Conservation (phyloP, 2,113 vertebrate genomes). For the Atractosteus spatula region DNA sequence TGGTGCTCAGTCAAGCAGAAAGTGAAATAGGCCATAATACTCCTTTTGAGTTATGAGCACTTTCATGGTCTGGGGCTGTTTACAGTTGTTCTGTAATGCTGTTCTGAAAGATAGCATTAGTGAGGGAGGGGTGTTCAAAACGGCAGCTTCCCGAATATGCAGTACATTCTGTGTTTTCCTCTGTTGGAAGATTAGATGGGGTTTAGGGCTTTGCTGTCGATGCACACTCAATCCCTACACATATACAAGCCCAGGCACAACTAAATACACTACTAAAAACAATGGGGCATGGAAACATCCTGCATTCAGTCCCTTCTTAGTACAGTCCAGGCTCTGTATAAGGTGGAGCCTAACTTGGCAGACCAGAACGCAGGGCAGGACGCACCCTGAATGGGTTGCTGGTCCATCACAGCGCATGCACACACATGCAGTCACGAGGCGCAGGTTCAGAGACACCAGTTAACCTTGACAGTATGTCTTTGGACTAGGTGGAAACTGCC, state of each 20-base stretch:
- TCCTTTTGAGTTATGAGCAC: conserved; percentile 13
- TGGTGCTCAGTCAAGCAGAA: conserved; percentile 4
- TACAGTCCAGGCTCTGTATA: no score
- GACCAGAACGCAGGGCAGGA: no score
- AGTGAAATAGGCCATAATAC: conserved; percentile 10
- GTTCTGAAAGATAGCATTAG: no score
- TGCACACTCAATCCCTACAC: not conserved
- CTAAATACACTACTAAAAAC: not conserved
- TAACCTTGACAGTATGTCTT: no score
- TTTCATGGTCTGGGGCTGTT: not conserved
- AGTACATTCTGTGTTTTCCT: no score
- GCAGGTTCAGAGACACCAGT: no score
- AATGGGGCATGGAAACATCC: not conserved
- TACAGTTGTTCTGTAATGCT: conserved; percentile 1
- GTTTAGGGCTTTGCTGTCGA: no score
- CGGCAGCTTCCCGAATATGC: not conserved
- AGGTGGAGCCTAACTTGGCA: no score
- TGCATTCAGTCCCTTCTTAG: no score
- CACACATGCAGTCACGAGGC: no score
- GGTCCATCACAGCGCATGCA: no score
- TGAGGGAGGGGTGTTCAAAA: not conserved
- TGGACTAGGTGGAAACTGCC: not conserved
- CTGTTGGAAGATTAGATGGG: not conserved
- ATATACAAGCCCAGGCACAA: not conserved
- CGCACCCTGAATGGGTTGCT: no score